Base-by-base conservation (phyloP, 2,113 vertebrate genomes). In the Grantiella picta region DNA sequence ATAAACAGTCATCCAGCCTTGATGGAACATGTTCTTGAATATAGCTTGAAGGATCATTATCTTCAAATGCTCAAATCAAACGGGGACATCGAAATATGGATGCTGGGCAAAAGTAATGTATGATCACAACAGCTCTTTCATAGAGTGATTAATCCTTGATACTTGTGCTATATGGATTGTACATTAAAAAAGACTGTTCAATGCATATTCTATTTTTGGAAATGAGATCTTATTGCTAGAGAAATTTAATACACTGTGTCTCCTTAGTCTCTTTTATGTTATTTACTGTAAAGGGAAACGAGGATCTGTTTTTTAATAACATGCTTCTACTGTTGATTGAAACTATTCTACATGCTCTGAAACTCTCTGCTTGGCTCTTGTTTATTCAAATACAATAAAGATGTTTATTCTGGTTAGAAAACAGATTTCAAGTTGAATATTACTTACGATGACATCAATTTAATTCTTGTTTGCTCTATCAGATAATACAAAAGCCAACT, bases 331-430 rank as follows among this genome's bases (percentile, higher is more conserved):
- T 4, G 9, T 45, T 80, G 57, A 79, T 45, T 78, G 68, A 82
- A 95, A 73, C 25, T 83, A 12, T 88, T 80, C 82, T 65, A 36
- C 50, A 18, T 60, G 69, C n/a, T 89, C 81, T 81, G 84, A 79
- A 92, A 68, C 33, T 89, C 57, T 85, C 78, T 90, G 63, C 15
- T 59, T 73, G 75, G 29, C 22, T 91, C 78, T 87, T 90, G 68
- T 86, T 93, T 88, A 77, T 80, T 86, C 75, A 66, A 42, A 81
- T 80, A 89, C 94, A 97, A 95, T 87, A 91, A 95, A 95, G 78
- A 84, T 80, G 57, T 88, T 94, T 94, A 91, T 95, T 96, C 92
- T 94, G 59, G 63, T 80, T 90, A 90, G 84, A 90, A 96, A 94
- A 82, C 73, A 86, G 36, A 24, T 85, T 94, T 88, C 87, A 76